These are phyloP conservation scores for Benthosema pterotum DNA, from an alignment of 2,797 vertebrate species.

Conservation along the genomic window DNA sequence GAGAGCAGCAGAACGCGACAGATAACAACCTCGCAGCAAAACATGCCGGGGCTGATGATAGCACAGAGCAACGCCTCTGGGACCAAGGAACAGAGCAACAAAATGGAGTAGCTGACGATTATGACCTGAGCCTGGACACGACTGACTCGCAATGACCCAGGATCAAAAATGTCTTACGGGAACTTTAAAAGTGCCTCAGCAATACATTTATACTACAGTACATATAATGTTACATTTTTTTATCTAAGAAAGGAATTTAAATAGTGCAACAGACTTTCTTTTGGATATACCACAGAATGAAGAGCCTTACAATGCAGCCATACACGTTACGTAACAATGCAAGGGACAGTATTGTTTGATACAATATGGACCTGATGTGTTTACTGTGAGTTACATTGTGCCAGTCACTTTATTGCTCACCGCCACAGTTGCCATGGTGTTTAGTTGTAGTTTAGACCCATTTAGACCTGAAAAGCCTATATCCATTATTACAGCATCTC, in stretches of 20 bases:
- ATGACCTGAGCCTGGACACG: constrained; percentile 61
- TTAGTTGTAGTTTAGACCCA: constrained; percentile 25
- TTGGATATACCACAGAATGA: constrained; percentile 46
- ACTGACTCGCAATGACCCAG: constrained; percentile 57
- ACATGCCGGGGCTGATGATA: constrained; percentile 22
- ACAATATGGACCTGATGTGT: constrained; percentile 36
- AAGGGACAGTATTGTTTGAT: constrained; percentile 37
- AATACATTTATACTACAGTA: constrained; percentile 42
- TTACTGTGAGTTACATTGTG: not conserved
- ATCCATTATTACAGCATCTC: no score
- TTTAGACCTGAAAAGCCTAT: not conserved
- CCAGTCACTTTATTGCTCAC: constrained; percentile 1
- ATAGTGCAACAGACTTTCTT: constrained; percentile 25
- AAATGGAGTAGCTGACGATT: constrained; percentile 62
- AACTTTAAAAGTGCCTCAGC: constrained; percentile 34
- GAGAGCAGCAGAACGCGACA: constrained; percentile 31
- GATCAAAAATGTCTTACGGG: constrained; percentile 62
- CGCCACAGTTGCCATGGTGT: constrained; percentile 25
- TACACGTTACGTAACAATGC: constrained; percentile 43
- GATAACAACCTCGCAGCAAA: constrained; percentile 36
- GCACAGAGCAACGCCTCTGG: constrained; percentile 42
- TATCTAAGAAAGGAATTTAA: not conserved
- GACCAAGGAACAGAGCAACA: constrained; percentile 42
- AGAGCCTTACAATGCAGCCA: constrained; percentile 46
- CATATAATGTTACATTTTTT: no score